phyloP scores from a whole-genome alignment of 2,888 invertebrate genomes.

The Erebia epiphron region DNA sequence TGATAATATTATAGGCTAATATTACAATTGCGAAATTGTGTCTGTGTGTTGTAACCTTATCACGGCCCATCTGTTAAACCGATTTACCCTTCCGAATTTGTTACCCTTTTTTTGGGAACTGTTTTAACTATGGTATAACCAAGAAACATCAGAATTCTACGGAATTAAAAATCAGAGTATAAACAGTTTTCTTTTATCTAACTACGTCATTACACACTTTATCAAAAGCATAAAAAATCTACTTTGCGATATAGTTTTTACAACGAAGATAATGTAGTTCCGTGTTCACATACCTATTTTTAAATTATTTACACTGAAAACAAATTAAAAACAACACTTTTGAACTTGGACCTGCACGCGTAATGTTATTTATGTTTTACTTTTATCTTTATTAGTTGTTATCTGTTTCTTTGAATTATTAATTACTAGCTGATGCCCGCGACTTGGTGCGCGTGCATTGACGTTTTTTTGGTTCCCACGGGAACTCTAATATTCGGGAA shows the following conservation, averaged over 20 bases:
- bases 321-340: background rate
- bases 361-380: background rate
- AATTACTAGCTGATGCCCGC: background rate
- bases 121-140: no score
- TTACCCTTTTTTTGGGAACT: no score
- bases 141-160: no score
- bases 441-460: no score
- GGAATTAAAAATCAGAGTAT: no score
- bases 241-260: conserved; percentile 18
- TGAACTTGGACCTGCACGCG: conserved; percentile 1
- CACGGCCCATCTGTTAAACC: no score
- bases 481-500: no score
- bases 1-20: background rate
- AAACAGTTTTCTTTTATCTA: background rate
- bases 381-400: background rate
- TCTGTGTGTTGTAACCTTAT: no score
- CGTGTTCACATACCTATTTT: conserved; percentile 24
- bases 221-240: conserved; percentile 5
- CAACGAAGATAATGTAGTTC: conserved; percentile 38
- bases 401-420: background rate
- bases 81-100: no score
- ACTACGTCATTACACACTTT: background rate
- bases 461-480: no score
- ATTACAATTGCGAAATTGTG: no score
- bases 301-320: background rate